phyloP scores from a whole-genome alignment of 1,140 invertebrate species.

The Halictus rubicundus region DNA sequence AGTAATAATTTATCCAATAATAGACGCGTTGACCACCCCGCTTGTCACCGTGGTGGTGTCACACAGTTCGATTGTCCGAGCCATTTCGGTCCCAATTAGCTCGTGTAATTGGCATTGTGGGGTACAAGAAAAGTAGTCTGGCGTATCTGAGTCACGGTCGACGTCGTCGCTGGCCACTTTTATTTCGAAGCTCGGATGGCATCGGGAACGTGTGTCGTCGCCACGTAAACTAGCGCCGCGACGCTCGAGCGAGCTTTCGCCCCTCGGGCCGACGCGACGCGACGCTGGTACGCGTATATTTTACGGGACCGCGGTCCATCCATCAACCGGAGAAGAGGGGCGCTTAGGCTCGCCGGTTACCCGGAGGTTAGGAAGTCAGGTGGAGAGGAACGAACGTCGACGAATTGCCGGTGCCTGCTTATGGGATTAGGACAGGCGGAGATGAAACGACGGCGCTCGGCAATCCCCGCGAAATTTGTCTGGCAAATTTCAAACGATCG shows the following conservation, averaged over 20 bases:
- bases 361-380: conserved; percentile 35
- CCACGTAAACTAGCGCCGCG: conserved; percentile 30
- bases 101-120: too few relatives aligned
- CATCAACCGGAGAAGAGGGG: conserved; percentile 9
- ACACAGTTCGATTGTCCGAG: too few relatives aligned
- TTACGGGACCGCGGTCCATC: conserved; percentile 42
- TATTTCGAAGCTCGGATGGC: not conserved
- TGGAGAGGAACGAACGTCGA: conserved; percentile 40
- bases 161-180: not conserved
- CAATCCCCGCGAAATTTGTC: conserved; percentile 13
- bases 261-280: not conserved
- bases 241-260: conserved; percentile 31
- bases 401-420: conserved; percentile 32
- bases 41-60: too few relatives aligned
- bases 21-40: too few relatives aligned
- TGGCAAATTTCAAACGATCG: not conserved
- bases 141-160: not conserved
- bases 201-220: conserved; percentile 1
- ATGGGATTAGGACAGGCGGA: conserved; percentile 28
- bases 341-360: conserved; percentile 19
- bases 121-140: not conserved
- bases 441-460: conserved; percentile 34
- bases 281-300: conserved; percentile 38
- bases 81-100: too few relatives aligned
- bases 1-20: too few relatives aligned